phyloP scores from a whole-genome alignment of 2,888 invertebrate species.

The Lithodes maja region DNA sequence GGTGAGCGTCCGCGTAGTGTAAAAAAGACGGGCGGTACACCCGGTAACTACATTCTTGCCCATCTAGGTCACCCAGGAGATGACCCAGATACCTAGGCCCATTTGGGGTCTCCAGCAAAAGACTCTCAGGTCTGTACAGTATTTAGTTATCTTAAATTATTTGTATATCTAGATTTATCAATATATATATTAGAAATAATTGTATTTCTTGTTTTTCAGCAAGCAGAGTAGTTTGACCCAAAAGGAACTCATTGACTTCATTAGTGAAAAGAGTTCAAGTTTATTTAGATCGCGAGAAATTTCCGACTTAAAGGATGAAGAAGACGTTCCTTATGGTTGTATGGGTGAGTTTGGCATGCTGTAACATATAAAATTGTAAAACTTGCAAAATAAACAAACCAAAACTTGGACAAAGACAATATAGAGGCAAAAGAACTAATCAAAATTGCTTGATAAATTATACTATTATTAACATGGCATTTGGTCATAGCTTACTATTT shows the following conservation, averaged over 20 bases:
- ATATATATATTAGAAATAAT: conserved; percentile 1
- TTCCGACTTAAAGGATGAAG: neutral
- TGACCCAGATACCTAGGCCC: too few relatives aligned
- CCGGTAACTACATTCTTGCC: too few relatives aligned
- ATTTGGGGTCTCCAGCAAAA: neutral
- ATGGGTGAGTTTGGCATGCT: conserved; percentile 23
- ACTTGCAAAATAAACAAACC: too few relatives aligned
- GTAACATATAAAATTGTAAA: neutral
- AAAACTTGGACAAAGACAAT: too few relatives aligned
- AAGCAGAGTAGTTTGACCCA: conserved; percentile 21
- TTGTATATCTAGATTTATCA: neutral
- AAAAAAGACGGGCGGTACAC: too few relatives aligned
- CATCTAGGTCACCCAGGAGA: too few relatives aligned
- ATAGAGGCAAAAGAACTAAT: neutral
- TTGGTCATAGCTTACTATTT: too few relatives aligned
- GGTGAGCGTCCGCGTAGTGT: too few relatives aligned
- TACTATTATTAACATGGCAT: too few relatives aligned
- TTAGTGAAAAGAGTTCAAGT: conserved; percentile 14
- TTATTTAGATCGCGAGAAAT: conserved; percentile 11
- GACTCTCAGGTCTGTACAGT: neutral
- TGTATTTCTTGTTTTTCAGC: conserved; percentile 10
- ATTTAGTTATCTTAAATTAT: neutral
- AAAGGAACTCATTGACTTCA: conserved; percentile 22
- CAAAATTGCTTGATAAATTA: too few relatives aligned
- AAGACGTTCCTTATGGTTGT: conserved; percentile 28